Evolutionary conservation across 2,113 vertebrate species (phyloP), one percentile per base, ranked within the genome.

Genomic region (Oreochromis aureus): DNA sequence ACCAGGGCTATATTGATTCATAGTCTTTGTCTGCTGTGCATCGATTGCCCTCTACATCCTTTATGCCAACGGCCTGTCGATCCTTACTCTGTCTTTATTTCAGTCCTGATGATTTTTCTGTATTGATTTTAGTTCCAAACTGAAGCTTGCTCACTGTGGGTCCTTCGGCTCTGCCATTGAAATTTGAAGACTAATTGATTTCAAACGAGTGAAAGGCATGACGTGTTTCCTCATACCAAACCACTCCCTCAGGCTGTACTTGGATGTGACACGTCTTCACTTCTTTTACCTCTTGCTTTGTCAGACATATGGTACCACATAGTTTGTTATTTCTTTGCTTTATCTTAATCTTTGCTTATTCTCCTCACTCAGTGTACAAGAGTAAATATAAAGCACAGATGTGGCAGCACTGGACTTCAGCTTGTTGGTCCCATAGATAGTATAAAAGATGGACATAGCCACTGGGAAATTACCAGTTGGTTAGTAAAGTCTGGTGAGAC

Each of bases 41-140:
- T 93, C 19, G 89, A 92, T 93, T 51, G 56, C 18, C 82, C 44
- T 89, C 86, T 59, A 1, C 80, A 54, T 88, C 63, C 86, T 81
- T 82, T 83, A 84, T 82, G 66, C 84, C 89, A 78, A 63, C 13
- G 2, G 79, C 84, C 81, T 36, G 22, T 10, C 44, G 58, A 81
- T 86, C 83, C 90, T 84, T 58, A 89, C 84, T 88, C 22, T 54
- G 34, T 41, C 32, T 61, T 63, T 22, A 55, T 85, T 32, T 36
- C 66, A 13, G 81, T 82, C 85, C 88, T 71, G 51, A 87, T 89
- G 85, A 91, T 90, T 88, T 91, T 82, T 78, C 82, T 76, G 18
- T 80, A 94, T 94, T 89, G 92, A 93, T 93, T 91, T 84, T 48
- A n/a, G 19, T 4, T 44, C 56, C 41, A n/a, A 24, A 51, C 71